Percentiles rank a stretch among this genome's conserved stretches.
These are phyloP conservation scores for Mythimna albipuncta DNA, from an alignment of 2,888 invertebrate genomes.

Conservation along the genomic window DNA sequence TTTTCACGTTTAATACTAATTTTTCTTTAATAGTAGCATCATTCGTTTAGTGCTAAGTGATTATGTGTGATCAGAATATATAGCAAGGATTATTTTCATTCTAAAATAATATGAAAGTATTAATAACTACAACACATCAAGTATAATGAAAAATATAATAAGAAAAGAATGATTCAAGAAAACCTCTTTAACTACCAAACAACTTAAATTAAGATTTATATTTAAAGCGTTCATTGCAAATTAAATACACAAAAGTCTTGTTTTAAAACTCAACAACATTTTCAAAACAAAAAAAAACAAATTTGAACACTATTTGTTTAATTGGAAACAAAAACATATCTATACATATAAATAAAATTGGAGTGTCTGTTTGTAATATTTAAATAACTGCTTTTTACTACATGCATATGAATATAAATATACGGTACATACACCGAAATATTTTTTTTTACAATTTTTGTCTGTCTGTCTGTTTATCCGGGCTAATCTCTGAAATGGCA, in stretches of 20 bases:
- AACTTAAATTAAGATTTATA: no score
- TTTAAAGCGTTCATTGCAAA: not conserved
- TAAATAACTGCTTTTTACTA: no score
- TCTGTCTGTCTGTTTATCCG: no score
- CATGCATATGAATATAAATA: no score
- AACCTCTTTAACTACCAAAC: not conserved
- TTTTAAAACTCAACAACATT: not conserved
- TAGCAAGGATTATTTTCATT: not conserved
- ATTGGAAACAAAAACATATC: not conserved
- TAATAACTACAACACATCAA: not conserved
- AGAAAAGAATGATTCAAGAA: not conserved
- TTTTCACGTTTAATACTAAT: not conserved
- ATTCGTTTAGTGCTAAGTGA: conserved; percentile 6
- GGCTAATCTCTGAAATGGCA: no score
- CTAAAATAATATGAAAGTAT: not conserved
- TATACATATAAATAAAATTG: no score
- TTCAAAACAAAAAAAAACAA: not conserved
- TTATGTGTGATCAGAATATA: conserved; percentile 10
- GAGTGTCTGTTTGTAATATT: no score
- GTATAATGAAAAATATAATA: not conserved
- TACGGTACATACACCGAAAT: no score
- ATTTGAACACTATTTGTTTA: not conserved
- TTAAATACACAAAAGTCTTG: not conserved
- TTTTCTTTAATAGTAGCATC: not conserved
- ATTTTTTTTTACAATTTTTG: no score